Percentiles rank a stretch among this genome's conserved stretches.
Evolutionary conservation across 2,113 vertebrate species (phyloP).

Genomic region (Salminus brasiliensis): DNA sequence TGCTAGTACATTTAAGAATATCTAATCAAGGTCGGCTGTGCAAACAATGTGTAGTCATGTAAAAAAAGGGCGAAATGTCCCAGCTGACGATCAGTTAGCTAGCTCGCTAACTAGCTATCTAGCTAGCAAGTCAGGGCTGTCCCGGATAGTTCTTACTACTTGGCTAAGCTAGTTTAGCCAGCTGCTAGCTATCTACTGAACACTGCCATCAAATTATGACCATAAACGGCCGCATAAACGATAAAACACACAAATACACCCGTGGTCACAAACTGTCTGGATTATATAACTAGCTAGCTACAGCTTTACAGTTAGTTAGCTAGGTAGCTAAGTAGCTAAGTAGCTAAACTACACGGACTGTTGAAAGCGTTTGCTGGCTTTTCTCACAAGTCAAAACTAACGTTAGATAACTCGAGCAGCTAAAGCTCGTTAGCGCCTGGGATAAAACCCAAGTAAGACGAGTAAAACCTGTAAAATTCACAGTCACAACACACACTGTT

Average conservation of each 20-base stretch:
- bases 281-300: too few relatives aligned
- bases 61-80: too few relatives aligned
- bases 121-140: too few relatives aligned
- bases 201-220: not conserved
- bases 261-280: not conserved
- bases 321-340: too few relatives aligned
- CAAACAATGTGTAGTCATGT: not conserved
- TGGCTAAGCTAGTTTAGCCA: not conserved
- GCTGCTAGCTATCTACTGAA: not conserved
- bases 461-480: not conserved
- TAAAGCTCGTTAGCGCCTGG: not conserved
- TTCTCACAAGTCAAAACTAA: not conserved
- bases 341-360: not conserved
- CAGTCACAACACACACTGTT: not conserved
- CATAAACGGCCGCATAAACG: not conserved
- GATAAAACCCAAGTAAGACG: not conserved
- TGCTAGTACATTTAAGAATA: too few relatives aligned
- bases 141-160: too few relatives aligned
- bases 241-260: not conserved
- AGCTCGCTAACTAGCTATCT: too few relatives aligned
- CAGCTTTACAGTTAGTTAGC: too few relatives aligned
- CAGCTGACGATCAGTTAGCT: too few relatives aligned
- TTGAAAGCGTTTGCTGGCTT: not conserved
- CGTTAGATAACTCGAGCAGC: slow-evolving; percentile 13
- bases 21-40: too few relatives aligned